These are phyloP conservation scores for Olivierus martensii DNA, from an alignment of 1,140 invertebrate species.

Conservation along the genomic window DNA sequence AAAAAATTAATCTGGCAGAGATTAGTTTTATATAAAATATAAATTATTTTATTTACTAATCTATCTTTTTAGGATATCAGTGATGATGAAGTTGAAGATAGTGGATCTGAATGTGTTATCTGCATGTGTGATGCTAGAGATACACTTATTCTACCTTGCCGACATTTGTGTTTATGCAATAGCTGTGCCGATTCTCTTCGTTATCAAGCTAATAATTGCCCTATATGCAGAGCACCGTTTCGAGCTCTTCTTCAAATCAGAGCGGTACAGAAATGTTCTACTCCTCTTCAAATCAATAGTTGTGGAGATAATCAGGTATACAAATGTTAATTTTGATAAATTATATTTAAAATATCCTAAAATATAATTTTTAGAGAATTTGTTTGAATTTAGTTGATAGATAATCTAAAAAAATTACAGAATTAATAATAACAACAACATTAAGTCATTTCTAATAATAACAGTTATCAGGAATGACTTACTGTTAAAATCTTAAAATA, in stretches of 20 bases:
- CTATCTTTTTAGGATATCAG: conserved; percentile 34
- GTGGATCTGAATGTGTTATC: conserved; percentile 96
- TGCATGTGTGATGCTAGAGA: conserved; percentile 97
- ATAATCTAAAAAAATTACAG: too few relatives aligned
- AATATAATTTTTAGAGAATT: too few relatives aligned
- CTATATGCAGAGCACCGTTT: conserved; percentile 95
- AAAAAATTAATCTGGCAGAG: too few relatives aligned
- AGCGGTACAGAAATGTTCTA: conserved; percentile 59
- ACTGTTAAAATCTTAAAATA: too few relatives aligned
- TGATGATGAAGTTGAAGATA: conserved; percentile 88
- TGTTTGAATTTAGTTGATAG: too few relatives aligned
- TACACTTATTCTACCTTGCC: conserved; percentile 93
- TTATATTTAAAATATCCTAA: too few relatives aligned
- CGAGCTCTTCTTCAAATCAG: conserved; percentile 89
- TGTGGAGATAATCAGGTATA: conserved; percentile 9
- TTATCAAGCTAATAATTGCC: conserved; percentile 94
- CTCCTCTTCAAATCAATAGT: conserved; percentile 3
- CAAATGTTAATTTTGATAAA: too few relatives aligned
- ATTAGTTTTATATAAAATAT: too few relatives aligned
- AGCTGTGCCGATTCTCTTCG: conserved; percentile 90
- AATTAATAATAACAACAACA: too few relatives aligned
- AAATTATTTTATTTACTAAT: too few relatives aligned
- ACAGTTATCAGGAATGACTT: too few relatives aligned
- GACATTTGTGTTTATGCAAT: conserved; percentile 95
- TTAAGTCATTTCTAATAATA: too few relatives aligned